Evolutionary conservation across 2,888 invertebrate genomes (phyloP).

Genomic region (Lycia hirtaria): DNA sequence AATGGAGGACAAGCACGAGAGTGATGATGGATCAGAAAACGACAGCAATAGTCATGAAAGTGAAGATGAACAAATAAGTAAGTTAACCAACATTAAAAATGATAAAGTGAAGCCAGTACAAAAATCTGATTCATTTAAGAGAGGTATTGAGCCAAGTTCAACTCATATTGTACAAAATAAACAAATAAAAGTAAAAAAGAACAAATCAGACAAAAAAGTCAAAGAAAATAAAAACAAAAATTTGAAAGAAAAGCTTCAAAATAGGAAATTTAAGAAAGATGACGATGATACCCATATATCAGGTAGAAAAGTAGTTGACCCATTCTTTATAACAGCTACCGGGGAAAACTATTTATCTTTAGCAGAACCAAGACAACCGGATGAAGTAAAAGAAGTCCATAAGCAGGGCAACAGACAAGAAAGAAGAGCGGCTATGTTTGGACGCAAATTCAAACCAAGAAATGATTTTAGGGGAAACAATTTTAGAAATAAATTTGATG

Average conservation of each 20-base stretch:
- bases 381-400: conserved; percentile 76
- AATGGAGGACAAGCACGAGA: too few species aligned
- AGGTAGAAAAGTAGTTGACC: conserved; percentile 71
- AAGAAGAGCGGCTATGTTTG: conserved; percentile 79
- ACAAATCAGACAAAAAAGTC: conserved; percentile 53
- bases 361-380: conserved; percentile 74
- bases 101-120: conserved; percentile 13
- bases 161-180: conserved; percentile 1
- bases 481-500: conserved; percentile 42
- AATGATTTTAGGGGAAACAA: conserved; percentile 51
- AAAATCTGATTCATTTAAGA: conserved; percentile 12
- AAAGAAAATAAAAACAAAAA: conserved; percentile 73
- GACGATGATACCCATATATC: conserved; percentile 42
- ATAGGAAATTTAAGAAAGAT: conserved; percentile 67
- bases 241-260: conserved; percentile 68
- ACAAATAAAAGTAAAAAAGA: conserved; percentile 25
- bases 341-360: conserved; percentile 79
- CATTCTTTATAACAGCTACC: conserved; percentile 76
- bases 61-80: conserved; percentile 18
- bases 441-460: conserved; percentile 66
- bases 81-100: conserved; percentile 28
- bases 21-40: conserved; percentile 33
- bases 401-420: conserved; percentile 73
- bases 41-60: conserved; percentile 29
- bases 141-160: not conserved